Evolutionary conservation across 2,113 vertebrate genomes (phyloP).

Genomic region (Rhineura floridana): DNA sequence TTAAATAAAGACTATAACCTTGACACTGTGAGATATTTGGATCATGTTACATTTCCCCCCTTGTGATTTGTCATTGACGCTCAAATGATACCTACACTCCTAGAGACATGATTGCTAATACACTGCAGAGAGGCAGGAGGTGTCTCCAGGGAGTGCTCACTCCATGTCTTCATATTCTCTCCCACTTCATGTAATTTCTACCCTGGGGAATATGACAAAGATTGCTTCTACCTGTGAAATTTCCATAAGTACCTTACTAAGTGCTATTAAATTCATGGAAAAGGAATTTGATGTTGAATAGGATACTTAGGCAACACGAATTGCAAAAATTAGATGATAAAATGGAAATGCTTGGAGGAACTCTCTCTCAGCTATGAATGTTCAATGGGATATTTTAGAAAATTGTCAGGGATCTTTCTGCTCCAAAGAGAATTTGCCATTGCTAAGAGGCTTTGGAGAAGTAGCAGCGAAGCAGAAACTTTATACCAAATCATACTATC

Average conservation of each 20-base stretch:
- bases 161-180: slow-evolving; percentile 56
- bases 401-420: slow-evolving; percentile 41
- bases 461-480: slow-evolving; percentile 7
- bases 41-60: slow-evolving; percentile 4
- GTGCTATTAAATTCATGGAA: slow-evolving; percentile 66
- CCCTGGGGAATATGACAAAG: slow-evolving; percentile 59
- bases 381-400: slow-evolving; percentile 31
- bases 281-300: slow-evolving; percentile 67
- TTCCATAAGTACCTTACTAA: slow-evolving; percentile 65
- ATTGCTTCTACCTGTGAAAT: slow-evolving; percentile 63
- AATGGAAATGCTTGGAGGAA: slow-evolving; percentile 62
- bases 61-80: background rate
- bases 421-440: slow-evolving; percentile 48
- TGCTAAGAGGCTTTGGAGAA: slow-evolving; percentile 44
- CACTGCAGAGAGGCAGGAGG: slow-evolving; percentile 42
- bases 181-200: slow-evolving; percentile 55
- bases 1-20: slow-evolving; percentile 21
- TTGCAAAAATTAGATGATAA: slow-evolving; percentile 53
- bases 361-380: slow-evolving; percentile 41
- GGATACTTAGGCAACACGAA: slow-evolving; percentile 47
- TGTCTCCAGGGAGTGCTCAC: slow-evolving; percentile 52
- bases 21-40: slow-evolving; percentile 29
- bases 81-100: slow-evolving; percentile 12
- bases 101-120: slow-evolving; percentile 49
- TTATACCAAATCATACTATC: background rate